Conservation (phyloP, 2,888 invertebrate species). For the Eulithis prunata region DNA sequence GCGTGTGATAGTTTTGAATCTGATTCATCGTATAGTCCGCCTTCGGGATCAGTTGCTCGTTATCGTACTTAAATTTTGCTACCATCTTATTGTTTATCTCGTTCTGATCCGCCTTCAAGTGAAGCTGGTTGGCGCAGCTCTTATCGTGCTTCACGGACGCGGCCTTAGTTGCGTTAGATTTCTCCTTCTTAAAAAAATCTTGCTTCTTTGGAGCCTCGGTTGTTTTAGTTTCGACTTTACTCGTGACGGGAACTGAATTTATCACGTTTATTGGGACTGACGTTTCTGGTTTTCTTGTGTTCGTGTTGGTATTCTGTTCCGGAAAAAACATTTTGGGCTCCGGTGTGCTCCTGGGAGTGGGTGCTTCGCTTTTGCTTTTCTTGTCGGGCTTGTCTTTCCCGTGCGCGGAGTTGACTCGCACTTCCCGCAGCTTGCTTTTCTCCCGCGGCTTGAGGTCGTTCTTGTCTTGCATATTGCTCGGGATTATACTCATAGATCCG, state of each 20-base stretch:
- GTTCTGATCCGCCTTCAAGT: conserved; percentile 72
- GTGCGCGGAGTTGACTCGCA: conserved; percentile 79
- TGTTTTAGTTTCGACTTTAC: conserved; percentile 70
- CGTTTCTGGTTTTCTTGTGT: conserved; percentile 73
- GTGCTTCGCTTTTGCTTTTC: conserved; percentile 66
- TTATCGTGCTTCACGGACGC: conserved; percentile 76
- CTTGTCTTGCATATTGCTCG: conserved; percentile 64
- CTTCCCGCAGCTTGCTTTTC: conserved; percentile 77
- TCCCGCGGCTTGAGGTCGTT: conserved; percentile 72
- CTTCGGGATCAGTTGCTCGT: conserved; percentile 79
- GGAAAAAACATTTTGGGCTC: conserved; percentile 80
- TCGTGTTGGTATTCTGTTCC: conserved; percentile 62
- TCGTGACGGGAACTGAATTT: conserved; percentile 67
- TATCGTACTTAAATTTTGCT: conserved; percentile 81
- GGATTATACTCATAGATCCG: conserved; percentile 68
- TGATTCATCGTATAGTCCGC: conserved; percentile 87
- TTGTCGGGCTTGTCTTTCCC: conserved; percentile 79
- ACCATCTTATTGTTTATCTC: conserved; percentile 82
- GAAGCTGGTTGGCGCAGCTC: conserved; percentile 66
- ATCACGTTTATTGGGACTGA: conserved; percentile 79
- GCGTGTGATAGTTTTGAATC: conserved; percentile 87
- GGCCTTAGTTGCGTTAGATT: conserved; percentile 68
- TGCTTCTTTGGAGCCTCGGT: conserved; percentile 77
- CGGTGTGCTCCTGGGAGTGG: conserved; percentile 71
- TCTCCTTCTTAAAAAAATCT: conserved; percentile 82